Conservation (phyloP, 30 jellyfish, hydroid and myxozoan genomes). For the Phacellophora camtschatica region DNA sequence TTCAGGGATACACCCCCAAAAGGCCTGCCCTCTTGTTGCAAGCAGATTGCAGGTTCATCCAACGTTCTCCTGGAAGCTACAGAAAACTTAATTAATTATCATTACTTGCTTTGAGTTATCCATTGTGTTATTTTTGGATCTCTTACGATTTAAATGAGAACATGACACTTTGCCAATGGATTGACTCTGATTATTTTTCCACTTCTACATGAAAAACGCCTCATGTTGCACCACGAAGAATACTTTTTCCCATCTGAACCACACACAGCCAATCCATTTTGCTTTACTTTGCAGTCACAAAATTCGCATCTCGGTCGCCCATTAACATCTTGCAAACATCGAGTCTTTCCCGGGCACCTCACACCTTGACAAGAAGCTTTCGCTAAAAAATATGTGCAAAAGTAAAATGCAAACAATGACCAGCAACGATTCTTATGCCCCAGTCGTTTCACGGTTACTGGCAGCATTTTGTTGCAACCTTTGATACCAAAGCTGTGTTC, state of each 20-base stretch:
- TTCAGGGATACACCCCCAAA: too few species aligned
- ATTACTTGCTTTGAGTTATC: too few species aligned
- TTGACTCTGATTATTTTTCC: conserved; percentile 38
- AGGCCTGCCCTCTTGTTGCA: too few species aligned
- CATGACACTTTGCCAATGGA: conserved; percentile 4
- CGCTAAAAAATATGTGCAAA: neutral
- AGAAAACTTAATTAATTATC: too few species aligned
- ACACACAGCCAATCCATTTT: conserved; percentile 41
- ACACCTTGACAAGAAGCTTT: conserved; percentile 32
- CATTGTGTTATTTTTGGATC: too few species aligned
- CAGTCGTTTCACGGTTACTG: too few species aligned
- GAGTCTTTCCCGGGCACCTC: conserved; percentile 33
- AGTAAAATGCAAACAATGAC: neutral
- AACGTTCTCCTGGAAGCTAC: too few species aligned
- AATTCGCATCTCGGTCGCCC: conserved; percentile 53
- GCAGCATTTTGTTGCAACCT: too few species aligned
- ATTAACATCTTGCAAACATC: conserved; percentile 40
- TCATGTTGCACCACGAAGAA: conserved; percentile 68
- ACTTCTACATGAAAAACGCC: conserved; percentile 10
- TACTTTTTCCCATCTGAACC: conserved; percentile 74
- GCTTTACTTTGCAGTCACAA: conserved; percentile 42
- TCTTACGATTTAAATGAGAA: too few species aligned
- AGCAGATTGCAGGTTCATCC: too few species aligned
- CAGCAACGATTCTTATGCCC: too few species aligned
- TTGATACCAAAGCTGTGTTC: too few species aligned